A percentile compares a stretch with the other conserved stretches of the same genome.
These are phyloP conservation scores for Drosophila stalkeri DNA, from an alignment of 2,888 invertebrate species.

Conservation along the genomic window DNA sequence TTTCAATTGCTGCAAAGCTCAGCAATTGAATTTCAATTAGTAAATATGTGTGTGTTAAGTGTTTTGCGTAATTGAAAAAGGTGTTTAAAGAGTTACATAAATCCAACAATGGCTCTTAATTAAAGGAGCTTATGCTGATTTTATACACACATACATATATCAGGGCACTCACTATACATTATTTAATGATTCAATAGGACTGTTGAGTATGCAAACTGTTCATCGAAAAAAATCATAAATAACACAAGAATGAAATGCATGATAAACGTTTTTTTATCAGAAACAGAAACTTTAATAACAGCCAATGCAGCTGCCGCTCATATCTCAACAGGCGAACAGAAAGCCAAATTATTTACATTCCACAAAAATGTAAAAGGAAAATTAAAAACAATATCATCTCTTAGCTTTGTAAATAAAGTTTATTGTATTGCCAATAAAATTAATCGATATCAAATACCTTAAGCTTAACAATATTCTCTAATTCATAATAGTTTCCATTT, in stretches of 20 bases:
- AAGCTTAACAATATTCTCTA: not conserved
- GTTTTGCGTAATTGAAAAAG: not conserved
- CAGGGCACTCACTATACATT: not conserved
- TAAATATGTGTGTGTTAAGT: conserved; percentile 1
- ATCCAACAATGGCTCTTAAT: not conserved
- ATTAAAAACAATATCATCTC: not conserved
- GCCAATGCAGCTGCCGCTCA: not conserved
- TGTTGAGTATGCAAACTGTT: not conserved
- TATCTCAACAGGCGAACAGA: not conserved
- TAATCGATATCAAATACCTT: not conserved
- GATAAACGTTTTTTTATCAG: not conserved
- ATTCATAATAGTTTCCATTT: not conserved
- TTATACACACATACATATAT: no score
- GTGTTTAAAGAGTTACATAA: conserved; percentile 2
- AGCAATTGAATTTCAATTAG: conserved; percentile 47
- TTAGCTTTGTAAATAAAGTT: not conserved
- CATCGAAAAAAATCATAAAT: not conserved
- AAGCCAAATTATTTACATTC: not conserved
- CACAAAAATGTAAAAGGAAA: not conserved
- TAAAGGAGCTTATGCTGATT: conserved; percentile 2
- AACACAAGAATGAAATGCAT: not conserved
- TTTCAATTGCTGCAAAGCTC: conserved; percentile 30
- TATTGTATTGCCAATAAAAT: no score
- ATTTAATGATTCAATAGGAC: not conserved
- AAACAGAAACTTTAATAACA: not conserved